Conservation (phyloP, 2,797 vertebrate genomes). For the Myotis myotis region DNA sequence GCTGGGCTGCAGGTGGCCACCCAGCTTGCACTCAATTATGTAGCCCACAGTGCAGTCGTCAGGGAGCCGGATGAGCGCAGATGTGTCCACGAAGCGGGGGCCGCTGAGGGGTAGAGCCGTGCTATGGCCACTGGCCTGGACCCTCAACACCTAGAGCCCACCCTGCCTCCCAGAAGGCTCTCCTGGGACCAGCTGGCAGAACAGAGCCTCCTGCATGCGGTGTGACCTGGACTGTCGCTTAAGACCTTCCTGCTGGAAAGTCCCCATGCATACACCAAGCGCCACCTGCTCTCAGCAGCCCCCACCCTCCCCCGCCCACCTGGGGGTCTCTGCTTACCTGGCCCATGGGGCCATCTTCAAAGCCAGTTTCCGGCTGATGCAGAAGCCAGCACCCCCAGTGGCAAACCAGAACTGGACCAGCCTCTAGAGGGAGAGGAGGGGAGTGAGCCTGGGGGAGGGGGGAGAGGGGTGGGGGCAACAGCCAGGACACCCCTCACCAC, state of each 20-base stretch:
- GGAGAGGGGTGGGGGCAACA: neutral
- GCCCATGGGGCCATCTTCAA: constrained; percentile 95
- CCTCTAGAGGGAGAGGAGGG: constrained; percentile 83
- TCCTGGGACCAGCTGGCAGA: neutral
- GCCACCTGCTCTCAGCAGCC: neutral
- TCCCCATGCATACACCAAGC: accelerated
- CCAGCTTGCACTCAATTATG: constrained; percentile 90
- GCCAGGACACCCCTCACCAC: neutral
- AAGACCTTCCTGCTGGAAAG: neutral
- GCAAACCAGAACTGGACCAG: constrained; percentile 95
- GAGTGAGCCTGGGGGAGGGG: neutral
- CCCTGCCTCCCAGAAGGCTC: neutral
- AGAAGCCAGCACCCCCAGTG: constrained; percentile 95
- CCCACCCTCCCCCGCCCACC: neutral
- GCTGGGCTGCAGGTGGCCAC: constrained; percentile 88
- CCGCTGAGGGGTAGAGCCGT: constrained; percentile 82
- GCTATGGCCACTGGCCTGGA: neutral
- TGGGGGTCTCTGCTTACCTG: constrained; percentile 84
- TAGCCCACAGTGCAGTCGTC: constrained; percentile 95
- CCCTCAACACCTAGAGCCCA: neutral
- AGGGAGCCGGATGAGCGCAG: constrained; percentile 90
- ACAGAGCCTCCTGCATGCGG: neutral
- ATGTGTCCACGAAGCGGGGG: constrained; percentile 88
- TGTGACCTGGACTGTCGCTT: too few species aligned
- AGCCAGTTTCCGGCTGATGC: constrained; percentile 90